Evolutionary conservation across 2,797 vertebrate genomes (phyloP).

Genomic region (Notolepis coatsorum): DNA sequence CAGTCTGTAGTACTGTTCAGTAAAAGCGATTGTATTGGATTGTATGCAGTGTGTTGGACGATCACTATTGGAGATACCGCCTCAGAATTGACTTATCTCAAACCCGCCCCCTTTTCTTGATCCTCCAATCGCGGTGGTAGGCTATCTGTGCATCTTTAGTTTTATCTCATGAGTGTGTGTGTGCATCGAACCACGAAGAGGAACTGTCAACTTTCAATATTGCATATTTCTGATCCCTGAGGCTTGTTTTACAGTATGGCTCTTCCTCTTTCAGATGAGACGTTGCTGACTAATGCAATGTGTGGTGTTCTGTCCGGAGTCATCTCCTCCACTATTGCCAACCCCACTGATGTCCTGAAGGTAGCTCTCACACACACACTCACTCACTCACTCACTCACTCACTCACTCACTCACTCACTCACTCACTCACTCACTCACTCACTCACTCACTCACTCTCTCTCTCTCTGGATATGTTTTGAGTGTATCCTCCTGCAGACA

Average conservation of each 20-base stretch:
- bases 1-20: too few relatives aligned
- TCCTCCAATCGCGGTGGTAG: too few relatives aligned
- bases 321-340: conserved; percentile 93
- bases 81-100: conserved; percentile 26
- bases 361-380: conserved; percentile 67
- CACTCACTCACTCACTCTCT: too few relatives aligned
- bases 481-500: too few relatives aligned
- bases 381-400: neutral
- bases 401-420: neutral
- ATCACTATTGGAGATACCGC: too few relatives aligned
- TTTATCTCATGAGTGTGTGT: neutral
- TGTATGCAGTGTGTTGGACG: too few relatives aligned
- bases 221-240: too few relatives aligned
- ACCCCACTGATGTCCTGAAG: conserved; percentile 97
- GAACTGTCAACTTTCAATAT: neutral
- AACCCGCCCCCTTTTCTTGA: neutral
- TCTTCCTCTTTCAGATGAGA: conserved; percentile 88
- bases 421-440: too few relatives aligned
- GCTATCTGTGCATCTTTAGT: too few relatives aligned
- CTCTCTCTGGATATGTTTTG: too few relatives aligned
- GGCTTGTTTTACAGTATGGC: neutral
- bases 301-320: conserved; percentile 94
- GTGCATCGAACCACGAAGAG: neutral
- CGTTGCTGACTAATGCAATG: conserved; percentile 90
- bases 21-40: too few relatives aligned